Base-by-base conservation (phyloP, 2,113 vertebrate genomes). In the Cromileptes altivelis region DNA sequence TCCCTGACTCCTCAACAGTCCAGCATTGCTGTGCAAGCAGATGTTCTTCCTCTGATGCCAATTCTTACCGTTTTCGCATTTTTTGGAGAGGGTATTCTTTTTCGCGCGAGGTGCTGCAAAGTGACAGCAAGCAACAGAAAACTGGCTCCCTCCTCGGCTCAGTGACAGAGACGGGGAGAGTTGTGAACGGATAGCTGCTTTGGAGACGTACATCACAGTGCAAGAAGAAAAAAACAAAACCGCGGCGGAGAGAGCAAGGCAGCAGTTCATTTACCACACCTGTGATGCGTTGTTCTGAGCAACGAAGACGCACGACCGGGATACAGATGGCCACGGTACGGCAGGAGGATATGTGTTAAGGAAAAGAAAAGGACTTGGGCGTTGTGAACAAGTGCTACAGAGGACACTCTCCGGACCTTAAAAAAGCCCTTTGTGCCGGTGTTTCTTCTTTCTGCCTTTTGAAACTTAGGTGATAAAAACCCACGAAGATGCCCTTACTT, bases 241-340 rank as follows among this genome's bases (percentile, higher is more conserved):
- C 27, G 69, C 70, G 68, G 78, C 60, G 70, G 79, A 50, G 79
- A 50, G 76, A 85, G 85, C 52, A 57, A 84, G 85, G 84, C 81
- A 63, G 83, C 90, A 82, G 82, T 89, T 89, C 88, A 85, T 92
- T 86, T 86, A 93, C 94, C 94, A 94, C 95, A 96, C 95, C 95
- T 95, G 95, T 94, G 94, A 95, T 95, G 94, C 92, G 93, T 94
- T 94, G 95, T 95, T 94, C 89, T 86, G 91, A 94, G 93, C 95
- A 90, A 95, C 94, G 86, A 70, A 84, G 92, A 93, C 94, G 94
- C 94, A 84, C 89, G 75, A 82, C 40, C 70, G 68, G 90, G 91
- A 92, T 91, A 64, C 89, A 74, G 89, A 94, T 94, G 94, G 92
- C 84, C 85, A 85, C 84, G 80, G 63, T 60, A 74, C 85, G 82